phyloP scores from a whole-genome alignment of 2,888 invertebrate genomes.

The Myopa testacea region DNA sequence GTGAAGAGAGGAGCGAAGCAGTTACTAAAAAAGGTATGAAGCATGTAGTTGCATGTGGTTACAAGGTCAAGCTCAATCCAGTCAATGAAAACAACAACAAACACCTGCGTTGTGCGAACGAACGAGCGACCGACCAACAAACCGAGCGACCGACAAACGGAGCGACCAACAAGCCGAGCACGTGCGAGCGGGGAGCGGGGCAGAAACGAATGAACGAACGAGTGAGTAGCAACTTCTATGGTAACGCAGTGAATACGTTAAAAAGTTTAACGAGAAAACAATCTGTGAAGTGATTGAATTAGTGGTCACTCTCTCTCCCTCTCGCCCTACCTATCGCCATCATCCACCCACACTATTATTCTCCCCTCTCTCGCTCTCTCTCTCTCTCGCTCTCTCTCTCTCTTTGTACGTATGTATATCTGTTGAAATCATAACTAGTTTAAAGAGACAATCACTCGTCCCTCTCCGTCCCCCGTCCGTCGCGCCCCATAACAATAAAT shows the following conservation, averaged over 20 bases:
- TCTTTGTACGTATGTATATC: not conserved
- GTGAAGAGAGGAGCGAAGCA: not conserved
- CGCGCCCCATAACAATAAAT: slow-evolving; percentile 6
- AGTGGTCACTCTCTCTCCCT: not conserved
- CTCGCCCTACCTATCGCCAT: not conserved
- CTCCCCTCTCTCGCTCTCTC: not conserved
- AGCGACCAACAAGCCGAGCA: not conserved
- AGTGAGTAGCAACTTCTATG: too few species aligned
- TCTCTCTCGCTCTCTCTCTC: not conserved
- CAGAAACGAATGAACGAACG: too few species aligned
- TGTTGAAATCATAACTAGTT: not conserved
- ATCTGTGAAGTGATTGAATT: not conserved
- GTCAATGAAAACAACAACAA: slow-evolving; percentile 33
- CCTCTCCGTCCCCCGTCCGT: too few species aligned
- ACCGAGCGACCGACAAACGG: not conserved
- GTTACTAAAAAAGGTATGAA: not conserved
- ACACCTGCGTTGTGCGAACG: not conserved
- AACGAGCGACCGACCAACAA: too few species aligned
- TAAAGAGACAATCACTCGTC: too few species aligned
- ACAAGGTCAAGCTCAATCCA: slow-evolving; percentile 50
- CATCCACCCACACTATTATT: not conserved
- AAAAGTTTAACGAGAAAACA: slow-evolving; percentile 11
- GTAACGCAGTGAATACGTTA: not conserved
- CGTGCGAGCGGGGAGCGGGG: too few species aligned
- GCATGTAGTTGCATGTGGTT: slow-evolving; percentile 44